Conservation (phyloP, 2,113 vertebrate genomes). For the Pan paniscus region DNA sequence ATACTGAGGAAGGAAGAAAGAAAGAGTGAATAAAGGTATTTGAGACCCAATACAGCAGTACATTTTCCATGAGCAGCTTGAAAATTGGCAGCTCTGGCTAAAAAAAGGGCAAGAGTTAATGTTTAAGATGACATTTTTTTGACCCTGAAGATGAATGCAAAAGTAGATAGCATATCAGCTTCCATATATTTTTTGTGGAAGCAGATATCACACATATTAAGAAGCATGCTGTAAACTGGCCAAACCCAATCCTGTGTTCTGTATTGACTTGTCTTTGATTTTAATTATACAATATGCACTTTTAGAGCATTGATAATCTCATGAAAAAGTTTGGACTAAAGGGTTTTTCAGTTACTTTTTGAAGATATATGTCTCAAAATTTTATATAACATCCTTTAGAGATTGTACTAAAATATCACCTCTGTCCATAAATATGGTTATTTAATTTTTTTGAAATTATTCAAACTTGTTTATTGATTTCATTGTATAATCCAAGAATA, state of each 20-base stretch:
- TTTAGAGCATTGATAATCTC: neutral
- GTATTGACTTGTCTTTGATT: constrained; percentile 1
- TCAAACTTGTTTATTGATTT: neutral
- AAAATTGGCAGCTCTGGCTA: neutral
- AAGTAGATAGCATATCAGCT: neutral
- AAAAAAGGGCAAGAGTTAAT: neutral
- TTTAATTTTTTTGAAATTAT: neutral
- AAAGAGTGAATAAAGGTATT: neutral
- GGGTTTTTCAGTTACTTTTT: neutral
- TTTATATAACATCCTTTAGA: neutral
- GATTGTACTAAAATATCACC: neutral
- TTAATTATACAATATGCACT: neutral
- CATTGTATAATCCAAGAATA: neutral
- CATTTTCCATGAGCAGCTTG: neutral
- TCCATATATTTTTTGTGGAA: neutral
- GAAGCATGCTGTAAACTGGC: neutral
- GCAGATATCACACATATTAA: neutral
- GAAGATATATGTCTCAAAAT: neutral
- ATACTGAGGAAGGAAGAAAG: neutral
- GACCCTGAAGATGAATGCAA: neutral
- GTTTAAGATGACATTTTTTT: neutral
- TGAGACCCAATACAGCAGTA: neutral
- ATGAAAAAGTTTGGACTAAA: constrained; percentile 5
- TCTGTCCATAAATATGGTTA: constrained; percentile 6
- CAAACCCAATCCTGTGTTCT: neutral